phyloP scores from a whole-genome alignment of 2,113 vertebrate species.

The Polypterus senegalus region DNA sequence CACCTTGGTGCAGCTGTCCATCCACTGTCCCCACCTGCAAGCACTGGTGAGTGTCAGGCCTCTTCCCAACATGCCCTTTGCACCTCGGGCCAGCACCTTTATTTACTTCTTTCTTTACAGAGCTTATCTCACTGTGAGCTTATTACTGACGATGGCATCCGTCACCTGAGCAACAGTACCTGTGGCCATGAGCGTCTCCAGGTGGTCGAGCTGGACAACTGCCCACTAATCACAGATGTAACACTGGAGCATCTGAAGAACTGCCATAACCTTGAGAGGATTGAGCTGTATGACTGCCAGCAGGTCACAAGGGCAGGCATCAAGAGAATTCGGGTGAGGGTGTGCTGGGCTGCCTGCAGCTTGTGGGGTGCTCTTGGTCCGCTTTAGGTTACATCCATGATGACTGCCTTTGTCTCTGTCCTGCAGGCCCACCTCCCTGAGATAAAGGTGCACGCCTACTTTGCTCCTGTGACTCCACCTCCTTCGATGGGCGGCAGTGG shows the following conservation, averaged over 20 bases:
- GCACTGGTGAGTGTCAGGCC: slow-evolving; percentile 60
- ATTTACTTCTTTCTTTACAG: slow-evolving; percentile 31
- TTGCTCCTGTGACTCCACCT: slow-evolving; percentile 78
- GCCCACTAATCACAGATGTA: slow-evolving; percentile 75
- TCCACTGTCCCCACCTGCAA: slow-evolving; percentile 76
- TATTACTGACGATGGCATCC: slow-evolving; percentile 81
- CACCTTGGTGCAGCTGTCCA: slow-evolving; percentile 77
- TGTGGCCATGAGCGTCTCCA: slow-evolving; percentile 75
- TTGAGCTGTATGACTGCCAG: slow-evolving; percentile 84
- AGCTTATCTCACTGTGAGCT: slow-evolving; percentile 85
- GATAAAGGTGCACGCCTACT: slow-evolving; percentile 85
- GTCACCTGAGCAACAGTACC: slow-evolving; percentile 72
- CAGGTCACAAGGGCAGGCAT: slow-evolving; percentile 80
- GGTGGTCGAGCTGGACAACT: slow-evolving; percentile 80
- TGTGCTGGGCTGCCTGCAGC: background rate
- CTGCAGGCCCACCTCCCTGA: slow-evolving; percentile 77
- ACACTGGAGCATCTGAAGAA: slow-evolving; percentile 79
- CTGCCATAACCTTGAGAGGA: slow-evolving; percentile 76
- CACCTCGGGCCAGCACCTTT: background rate
- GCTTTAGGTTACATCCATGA: no score
- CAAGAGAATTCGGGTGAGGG: slow-evolving; percentile 75
- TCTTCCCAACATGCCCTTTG: background rate
- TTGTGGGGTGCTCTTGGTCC: no score
- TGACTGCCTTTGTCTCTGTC: background rate
- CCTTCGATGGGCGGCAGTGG: slow-evolving; percentile 73